phyloP scores from a whole-genome alignment of 2,888 invertebrate genomes.

The Philonicus albiceps region DNA sequence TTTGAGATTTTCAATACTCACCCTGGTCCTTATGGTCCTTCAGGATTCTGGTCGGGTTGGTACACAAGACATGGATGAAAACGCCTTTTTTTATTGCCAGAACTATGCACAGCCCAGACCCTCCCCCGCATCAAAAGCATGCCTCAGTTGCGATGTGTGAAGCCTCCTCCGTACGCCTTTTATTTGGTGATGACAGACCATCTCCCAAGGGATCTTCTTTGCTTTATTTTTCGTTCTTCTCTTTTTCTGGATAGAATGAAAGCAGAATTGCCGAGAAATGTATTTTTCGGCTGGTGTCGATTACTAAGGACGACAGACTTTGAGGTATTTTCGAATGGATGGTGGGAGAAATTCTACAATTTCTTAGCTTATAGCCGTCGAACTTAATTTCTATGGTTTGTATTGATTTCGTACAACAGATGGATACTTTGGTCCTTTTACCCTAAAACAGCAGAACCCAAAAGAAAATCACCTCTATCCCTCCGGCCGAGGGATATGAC shows the following conservation, averaged over 20 bases:
- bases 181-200: conserved; percentile 9
- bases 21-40: background rate
- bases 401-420: background rate
- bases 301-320: background rate
- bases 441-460: background rate
- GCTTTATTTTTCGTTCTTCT: background rate
- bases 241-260: background rate
- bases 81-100: background rate
- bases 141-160: background rate
- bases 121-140: background rate
- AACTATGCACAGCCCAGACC: background rate
- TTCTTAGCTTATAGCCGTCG: background rate
- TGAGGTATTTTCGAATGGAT: background rate
- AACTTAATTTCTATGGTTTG: background rate
- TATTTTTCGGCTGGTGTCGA: background rate
- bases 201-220: conserved; percentile 3
- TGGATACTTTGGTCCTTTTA: background rate
- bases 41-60: background rate
- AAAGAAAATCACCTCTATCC: background rate
- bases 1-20: conserved; percentile 43
- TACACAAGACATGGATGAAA: background rate
- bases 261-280: background rate
- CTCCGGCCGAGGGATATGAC: background rate
- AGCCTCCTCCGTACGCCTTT: conserved; percentile 8
- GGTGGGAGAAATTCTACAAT: background rate